Conservation (phyloP, 2,888 invertebrate genomes). For the Lordiphosa andalusiaca region DNA sequence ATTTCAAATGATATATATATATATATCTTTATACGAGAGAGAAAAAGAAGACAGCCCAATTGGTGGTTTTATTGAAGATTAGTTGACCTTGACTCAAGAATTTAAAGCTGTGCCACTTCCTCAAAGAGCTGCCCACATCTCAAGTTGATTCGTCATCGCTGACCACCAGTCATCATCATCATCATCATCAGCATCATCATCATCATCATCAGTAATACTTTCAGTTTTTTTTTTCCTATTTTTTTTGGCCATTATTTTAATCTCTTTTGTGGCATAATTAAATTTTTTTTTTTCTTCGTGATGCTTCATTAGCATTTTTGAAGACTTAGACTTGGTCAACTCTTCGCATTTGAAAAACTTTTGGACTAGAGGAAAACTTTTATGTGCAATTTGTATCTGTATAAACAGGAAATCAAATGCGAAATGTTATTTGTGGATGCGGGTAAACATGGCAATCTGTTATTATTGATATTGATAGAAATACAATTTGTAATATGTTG, state of each 20-base stretch:
- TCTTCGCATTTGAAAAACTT: slow-evolving; percentile 45
- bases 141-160: slow-evolving; percentile 41
- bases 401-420: slow-evolving; percentile 65
- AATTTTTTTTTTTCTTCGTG: slow-evolving; percentile 33
- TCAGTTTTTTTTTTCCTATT: slow-evolving; percentile 19
- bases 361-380: slow-evolving; percentile 33
- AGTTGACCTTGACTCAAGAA: slow-evolving; percentile 58
- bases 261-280: slow-evolving; percentile 37
- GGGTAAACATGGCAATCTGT: slow-evolving; percentile 48
- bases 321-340: slow-evolving; percentile 23
- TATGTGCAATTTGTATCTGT: slow-evolving; percentile 30
- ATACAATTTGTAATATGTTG: slow-evolving; percentile 36
- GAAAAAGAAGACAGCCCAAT: slow-evolving; percentile 20
- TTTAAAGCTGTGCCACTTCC: slow-evolving; percentile 49
- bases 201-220: slow-evolving; percentile 28
- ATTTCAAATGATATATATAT: slow-evolving; percentile 7
- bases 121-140: slow-evolving; percentile 54
- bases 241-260: slow-evolving; percentile 29
- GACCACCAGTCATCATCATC: slow-evolving; percentile 18
- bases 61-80: slow-evolving; percentile 56
- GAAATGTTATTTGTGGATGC: slow-evolving; percentile 41
- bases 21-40: neutral
- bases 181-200: slow-evolving; percentile 27
- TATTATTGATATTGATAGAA: slow-evolving; percentile 23
- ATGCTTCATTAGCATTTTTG: slow-evolving; percentile 51